phyloP scores from a whole-genome alignment of 2,113 vertebrate genomes.

The Scolopax mira region DNA sequence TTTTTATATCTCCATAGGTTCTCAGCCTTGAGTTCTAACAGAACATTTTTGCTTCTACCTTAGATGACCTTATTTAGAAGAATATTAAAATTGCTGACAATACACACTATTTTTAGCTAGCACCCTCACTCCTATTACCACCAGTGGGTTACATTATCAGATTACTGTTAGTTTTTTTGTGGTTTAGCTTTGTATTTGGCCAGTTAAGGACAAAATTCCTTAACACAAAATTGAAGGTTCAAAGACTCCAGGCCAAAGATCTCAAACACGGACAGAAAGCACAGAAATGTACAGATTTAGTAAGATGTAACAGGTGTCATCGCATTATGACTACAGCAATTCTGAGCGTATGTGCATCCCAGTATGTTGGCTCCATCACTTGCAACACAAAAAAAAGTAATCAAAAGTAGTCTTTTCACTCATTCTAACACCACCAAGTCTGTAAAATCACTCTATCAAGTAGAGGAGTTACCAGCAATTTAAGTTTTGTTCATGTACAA shows the following conservation, averaged over 20 bases:
- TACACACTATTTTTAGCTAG: background rate
- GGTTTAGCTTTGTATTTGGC: background rate
- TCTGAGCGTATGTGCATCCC: background rate
- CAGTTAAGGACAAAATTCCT: background rate
- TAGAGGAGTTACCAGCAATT: background rate
- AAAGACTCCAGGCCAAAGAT: background rate
- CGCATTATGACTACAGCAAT: background rate
- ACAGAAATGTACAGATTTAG: background rate
- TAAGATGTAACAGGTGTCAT: background rate
- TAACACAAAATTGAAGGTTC: background rate
- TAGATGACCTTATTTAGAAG: background rate
- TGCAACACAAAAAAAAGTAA: background rate
- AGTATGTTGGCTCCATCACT: rapidly evolving
- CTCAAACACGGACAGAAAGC: background rate
- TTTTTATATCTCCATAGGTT: background rate
- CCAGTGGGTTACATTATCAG: background rate
- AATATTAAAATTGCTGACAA: background rate
- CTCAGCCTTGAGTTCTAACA: background rate
- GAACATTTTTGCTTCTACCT: background rate
- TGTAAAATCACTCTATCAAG: background rate
- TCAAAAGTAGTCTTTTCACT: background rate
- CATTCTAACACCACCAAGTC: background rate
- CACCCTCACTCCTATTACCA: background rate
- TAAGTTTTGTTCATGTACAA: background rate
- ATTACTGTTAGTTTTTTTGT: background rate